Conservation (phyloP, 2,888 invertebrate genomes). For the Muschampia plurimacula region DNA sequence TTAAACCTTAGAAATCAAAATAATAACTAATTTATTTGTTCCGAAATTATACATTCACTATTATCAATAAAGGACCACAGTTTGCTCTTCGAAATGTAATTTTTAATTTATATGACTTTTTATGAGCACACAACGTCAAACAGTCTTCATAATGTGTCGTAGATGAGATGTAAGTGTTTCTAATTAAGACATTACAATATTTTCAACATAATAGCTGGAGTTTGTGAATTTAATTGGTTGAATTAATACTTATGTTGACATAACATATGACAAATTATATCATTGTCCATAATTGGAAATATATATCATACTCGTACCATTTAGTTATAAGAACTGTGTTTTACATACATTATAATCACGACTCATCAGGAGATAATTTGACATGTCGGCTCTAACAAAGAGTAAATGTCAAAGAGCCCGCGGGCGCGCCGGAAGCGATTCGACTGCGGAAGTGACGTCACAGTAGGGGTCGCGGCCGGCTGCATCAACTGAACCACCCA, state of each 20-base stretch:
- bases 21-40: too few species aligned
- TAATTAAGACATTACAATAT: too few species aligned
- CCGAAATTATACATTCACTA: too few species aligned
- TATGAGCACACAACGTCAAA: too few species aligned
- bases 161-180: too few species aligned
- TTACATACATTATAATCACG: slow-evolving; percentile 65
- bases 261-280: neutral
- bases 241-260: neutral
- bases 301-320: neutral
- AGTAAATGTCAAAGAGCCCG: slow-evolving; percentile 71
- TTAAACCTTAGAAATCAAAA: too few species aligned
- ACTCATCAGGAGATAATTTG: slow-evolving; percentile 69
- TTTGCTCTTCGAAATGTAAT: too few species aligned
- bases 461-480: slow-evolving; percentile 59
- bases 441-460: slow-evolving; percentile 79
- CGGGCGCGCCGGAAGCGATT: slow-evolving; percentile 80
- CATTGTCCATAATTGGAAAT: slow-evolving; percentile 11
- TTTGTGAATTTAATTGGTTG: too few species aligned
- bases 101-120: too few species aligned
- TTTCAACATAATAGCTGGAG: too few species aligned
- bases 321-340: slow-evolving; percentile 50
- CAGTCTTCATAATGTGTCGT: too few species aligned
- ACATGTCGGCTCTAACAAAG: slow-evolving; percentile 69
- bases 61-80: too few species aligned
- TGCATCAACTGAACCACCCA: slow-evolving; percentile 42